Evolutionary conservation across 2,113 vertebrate species (phyloP).

Genomic region (Porphyrio hochstetteri): DNA sequence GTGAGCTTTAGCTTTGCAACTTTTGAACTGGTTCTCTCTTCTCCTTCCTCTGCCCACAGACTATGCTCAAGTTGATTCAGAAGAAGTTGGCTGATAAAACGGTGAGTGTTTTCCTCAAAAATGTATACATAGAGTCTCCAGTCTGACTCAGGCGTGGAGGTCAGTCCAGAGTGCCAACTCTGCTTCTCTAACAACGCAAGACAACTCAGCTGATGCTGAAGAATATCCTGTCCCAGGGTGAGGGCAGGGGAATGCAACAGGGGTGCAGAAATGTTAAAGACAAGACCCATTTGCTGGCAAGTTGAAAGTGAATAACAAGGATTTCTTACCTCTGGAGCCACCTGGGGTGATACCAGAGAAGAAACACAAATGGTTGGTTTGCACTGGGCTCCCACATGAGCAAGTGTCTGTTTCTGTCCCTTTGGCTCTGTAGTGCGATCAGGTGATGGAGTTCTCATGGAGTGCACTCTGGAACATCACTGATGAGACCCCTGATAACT

Average conservation of each 20-base stretch:
- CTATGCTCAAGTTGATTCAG: slow-evolving; percentile 97
- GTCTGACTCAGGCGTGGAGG: not conserved
- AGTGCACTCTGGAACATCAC: slow-evolving; percentile 99
- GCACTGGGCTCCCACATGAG: not conserved
- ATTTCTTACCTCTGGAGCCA: slow-evolving; percentile 3
- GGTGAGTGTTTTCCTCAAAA: slow-evolving; percentile 76
- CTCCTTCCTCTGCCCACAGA: slow-evolving; percentile 75
- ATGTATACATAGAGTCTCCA: not conserved
- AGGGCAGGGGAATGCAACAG: not conserved
- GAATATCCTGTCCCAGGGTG: not conserved
- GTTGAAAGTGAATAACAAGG: not conserved
- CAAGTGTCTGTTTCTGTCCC: not conserved
- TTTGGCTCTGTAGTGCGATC: slow-evolving; percentile 84
- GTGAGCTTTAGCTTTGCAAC: not conserved
- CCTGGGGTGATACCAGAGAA: not conserved
- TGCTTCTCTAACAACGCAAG: not conserved
- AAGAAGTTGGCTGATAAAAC: slow-evolving; percentile 92
- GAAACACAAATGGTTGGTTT: not conserved
- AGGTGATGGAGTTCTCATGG: slow-evolving; percentile 99
- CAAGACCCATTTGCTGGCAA: not conserved
- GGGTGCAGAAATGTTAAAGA: not conserved
- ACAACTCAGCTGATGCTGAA: not conserved
- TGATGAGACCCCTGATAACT: slow-evolving; percentile 97
- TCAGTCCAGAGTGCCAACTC: not conserved
- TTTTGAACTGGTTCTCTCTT: not conserved